phyloP scores from a whole-genome alignment of 1,140 invertebrate genomes.

The Hormaphis cornu region DNA sequence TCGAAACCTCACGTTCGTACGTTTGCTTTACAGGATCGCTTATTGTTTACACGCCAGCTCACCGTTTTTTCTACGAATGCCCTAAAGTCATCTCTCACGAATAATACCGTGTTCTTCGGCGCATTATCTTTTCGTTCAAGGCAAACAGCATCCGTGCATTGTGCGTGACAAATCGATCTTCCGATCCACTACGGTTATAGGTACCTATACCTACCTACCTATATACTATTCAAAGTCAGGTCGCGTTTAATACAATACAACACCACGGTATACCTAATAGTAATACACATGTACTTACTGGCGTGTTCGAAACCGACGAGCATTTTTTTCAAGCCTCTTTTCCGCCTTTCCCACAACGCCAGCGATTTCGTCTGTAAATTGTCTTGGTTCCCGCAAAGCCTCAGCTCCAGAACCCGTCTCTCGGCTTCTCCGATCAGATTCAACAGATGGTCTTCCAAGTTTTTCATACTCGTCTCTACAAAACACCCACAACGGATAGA shows the following conservation, averaged over 20 bases:
- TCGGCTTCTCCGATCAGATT: slow-evolving; percentile 71
- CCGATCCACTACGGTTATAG: too few relatives aligned
- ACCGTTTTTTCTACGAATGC: neutral
- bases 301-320: slow-evolving; percentile 57
- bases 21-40: neutral
- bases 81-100: neutral
- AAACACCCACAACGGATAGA: slow-evolving; percentile 40
- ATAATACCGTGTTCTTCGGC: neutral
- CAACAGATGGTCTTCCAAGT: slow-evolving; percentile 60
- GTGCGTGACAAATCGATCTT: neutral
- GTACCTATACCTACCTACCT: too few relatives aligned
- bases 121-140: neutral
- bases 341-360: slow-evolving; percentile 74
- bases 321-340: slow-evolving; percentile 68
- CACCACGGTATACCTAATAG: neutral
- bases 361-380: slow-evolving; percentile 58
- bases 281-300: slow-evolving; percentile 45
- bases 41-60: neutral
- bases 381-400: slow-evolving; percentile 50
- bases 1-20: neutral
- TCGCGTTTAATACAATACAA: neutral
- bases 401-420: slow-evolving; percentile 60
- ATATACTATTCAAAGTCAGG: too few relatives aligned
- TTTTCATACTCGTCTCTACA: slow-evolving; percentile 58
- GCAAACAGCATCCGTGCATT: neutral